Conservation (phyloP, 2,113 vertebrate genomes). For the Galeopterus variegatus region DNA sequence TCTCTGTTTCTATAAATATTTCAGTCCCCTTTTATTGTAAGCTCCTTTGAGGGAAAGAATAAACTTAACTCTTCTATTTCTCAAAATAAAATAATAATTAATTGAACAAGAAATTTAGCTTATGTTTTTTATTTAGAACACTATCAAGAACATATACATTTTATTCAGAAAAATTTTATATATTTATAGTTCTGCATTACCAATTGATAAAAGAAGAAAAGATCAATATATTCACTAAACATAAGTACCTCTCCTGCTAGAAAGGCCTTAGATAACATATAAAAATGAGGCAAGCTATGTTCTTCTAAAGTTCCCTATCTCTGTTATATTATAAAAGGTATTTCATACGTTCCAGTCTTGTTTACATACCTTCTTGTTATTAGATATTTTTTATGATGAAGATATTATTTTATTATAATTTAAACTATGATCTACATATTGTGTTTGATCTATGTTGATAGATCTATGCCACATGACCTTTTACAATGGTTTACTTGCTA, state of each 20-base stretch:
- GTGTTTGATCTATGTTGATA: background rate
- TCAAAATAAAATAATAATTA: background rate
- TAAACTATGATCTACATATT: background rate
- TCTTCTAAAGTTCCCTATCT: background rate
- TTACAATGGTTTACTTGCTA: slow-evolving; percentile 6
- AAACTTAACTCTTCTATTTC: background rate
- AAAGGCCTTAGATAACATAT: background rate
- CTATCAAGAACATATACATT: background rate
- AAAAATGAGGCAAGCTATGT: slow-evolving; percentile 13
- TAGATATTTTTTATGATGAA: background rate
- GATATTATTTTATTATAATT: background rate
- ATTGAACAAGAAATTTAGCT: background rate
- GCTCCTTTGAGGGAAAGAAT: background rate
- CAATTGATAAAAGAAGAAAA: slow-evolving; percentile 52
- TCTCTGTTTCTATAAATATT: slow-evolving; percentile 37
- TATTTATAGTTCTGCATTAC: background rate
- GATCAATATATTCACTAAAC: background rate
- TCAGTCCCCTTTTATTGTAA: background rate
- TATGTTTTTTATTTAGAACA: slow-evolving; percentile 32
- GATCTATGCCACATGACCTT: background rate
- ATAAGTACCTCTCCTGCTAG: background rate
- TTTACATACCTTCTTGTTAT: background rate
- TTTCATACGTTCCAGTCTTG: background rate
- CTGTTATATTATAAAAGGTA: background rate
- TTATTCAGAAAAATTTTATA: background rate